Evolutionary conservation across 2,113 vertebrate genomes (phyloP), one percentile per base, ranked within the genome.

Genomic region (Arenaria interpres): DNA sequence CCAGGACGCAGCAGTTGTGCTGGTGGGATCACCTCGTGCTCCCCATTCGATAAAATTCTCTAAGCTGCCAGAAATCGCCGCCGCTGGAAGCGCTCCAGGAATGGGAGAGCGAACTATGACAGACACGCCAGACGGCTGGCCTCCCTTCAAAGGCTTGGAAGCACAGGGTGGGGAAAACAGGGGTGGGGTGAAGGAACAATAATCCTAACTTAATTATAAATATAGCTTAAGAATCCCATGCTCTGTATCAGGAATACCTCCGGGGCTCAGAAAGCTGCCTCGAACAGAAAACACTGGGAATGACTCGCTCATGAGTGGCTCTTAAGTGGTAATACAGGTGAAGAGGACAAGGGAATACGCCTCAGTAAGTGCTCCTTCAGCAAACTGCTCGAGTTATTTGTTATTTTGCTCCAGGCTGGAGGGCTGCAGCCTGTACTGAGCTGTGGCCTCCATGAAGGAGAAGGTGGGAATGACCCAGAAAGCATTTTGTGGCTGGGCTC

Each of bases 191-290:
- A 27, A 30, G 46, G 67, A 90, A 66, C 53, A 85, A 74, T 87
- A 92, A 96, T 95, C 91, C 95, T 10, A 13, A 54, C 18, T 95
- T 92, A 96, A 96, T 96, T 84, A 79, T 46, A 45, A 95, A 51
- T 60, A 62, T 0, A 90, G 68, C 32, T 85, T 64, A 79, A 94
- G 77, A 83, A 96, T 96, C 91, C 71, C 77, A 91, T 68, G 78
- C 76, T 82, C 23, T 67, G 48, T 39, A 54, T 51, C 83, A 84
- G 10, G 2, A 27, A 92, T 35, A 8, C 63, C 95, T 89, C n/a
- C 71, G 33, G 81, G 96, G 85, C 81, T 67, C 69, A 16, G 41
- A 96, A 97, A 97, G 64, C 66, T 85, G 89, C 89, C 46, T 59
- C 6, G 50, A 78, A 89, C 30, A 18, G 25, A 62, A 66, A 89